Conservation (phyloP, 2,113 vertebrate species). For the Atractosteus spatula region DNA sequence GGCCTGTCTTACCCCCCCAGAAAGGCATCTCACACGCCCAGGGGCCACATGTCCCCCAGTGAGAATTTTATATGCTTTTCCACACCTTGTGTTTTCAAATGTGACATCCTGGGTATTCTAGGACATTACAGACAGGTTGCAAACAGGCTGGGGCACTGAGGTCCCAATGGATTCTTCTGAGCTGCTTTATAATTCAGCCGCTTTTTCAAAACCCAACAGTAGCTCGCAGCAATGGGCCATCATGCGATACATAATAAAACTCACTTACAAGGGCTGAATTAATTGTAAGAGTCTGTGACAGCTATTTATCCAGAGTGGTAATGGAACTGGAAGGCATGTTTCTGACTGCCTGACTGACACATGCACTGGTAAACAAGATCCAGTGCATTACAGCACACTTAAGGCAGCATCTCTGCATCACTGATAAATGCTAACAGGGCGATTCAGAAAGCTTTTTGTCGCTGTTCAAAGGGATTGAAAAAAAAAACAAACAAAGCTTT, state of each 20-base stretch:
- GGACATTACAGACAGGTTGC: slow-evolving; percentile 35
- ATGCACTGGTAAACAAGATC: neutral
- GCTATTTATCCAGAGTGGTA: slow-evolving; percentile 24
- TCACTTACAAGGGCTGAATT: slow-evolving; percentile 28
- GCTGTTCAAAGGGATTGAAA: slow-evolving; percentile 10
- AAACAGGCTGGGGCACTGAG: slow-evolving; percentile 21
- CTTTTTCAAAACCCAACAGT: slow-evolving; percentile 23
- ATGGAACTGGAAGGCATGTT: slow-evolving; percentile 14
- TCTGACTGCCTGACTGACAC: neutral
- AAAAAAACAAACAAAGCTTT: neutral
- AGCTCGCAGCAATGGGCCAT: slow-evolving; percentile 16
- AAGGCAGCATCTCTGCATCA: slow-evolving; percentile 18
- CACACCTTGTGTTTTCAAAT: no score
- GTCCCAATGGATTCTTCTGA: slow-evolving; percentile 16
- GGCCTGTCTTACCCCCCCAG: no score
- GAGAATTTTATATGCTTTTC: no score
- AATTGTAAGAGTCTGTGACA: slow-evolving; percentile 23
- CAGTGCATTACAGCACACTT: slow-evolving; percentile 8
- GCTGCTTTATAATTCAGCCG: neutral
- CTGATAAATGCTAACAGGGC: neutral
- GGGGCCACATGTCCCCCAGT: no score
- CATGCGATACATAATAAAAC: slow-evolving; percentile 17
- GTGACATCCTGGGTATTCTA: slow-evolving; percentile 9
- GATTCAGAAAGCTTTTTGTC: neutral
- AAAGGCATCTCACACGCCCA: no score